These are phyloP conservation scores for Herpetotheres cachinnans DNA, from an alignment of 2,113 vertebrate genomes.

Conservation along the genomic window DNA sequence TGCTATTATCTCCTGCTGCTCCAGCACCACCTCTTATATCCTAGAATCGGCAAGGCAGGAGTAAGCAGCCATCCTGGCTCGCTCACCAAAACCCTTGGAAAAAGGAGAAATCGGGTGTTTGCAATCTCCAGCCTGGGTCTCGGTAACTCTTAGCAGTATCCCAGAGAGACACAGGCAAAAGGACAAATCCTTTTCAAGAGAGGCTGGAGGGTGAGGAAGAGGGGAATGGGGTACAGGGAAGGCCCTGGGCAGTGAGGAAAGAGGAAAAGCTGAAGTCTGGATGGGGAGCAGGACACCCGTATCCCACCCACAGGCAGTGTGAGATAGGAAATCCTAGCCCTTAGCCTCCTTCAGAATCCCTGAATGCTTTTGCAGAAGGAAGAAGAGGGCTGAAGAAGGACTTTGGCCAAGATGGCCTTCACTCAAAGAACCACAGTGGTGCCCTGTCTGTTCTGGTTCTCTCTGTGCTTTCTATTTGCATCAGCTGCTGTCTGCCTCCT, in stretches of 20 bases:
- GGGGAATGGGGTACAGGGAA: neutral
- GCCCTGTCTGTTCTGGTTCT: neutral
- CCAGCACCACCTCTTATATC: neutral
- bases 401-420: neutral
- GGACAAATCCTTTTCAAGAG: neutral
- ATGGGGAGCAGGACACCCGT: neutral
- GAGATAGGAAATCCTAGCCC: neutral
- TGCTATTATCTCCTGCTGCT: neutral
- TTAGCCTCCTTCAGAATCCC: neutral
- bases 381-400: neutral
- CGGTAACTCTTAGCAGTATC: neutral
- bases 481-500: neutral
- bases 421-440: accelerated
- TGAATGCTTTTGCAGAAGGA: neutral
- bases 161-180: neutral
- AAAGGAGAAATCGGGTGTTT: neutral
- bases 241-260: neutral
- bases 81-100: neutral
- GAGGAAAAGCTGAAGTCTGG: neutral
- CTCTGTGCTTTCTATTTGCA: neutral
- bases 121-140: neutral
- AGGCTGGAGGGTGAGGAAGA: neutral
- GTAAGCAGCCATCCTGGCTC: neutral
- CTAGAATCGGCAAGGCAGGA: neutral
- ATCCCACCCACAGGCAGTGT: neutral